Conservation (phyloP, 2,888 invertebrate genomes). For the Alviniconcha strummeri region DNA sequence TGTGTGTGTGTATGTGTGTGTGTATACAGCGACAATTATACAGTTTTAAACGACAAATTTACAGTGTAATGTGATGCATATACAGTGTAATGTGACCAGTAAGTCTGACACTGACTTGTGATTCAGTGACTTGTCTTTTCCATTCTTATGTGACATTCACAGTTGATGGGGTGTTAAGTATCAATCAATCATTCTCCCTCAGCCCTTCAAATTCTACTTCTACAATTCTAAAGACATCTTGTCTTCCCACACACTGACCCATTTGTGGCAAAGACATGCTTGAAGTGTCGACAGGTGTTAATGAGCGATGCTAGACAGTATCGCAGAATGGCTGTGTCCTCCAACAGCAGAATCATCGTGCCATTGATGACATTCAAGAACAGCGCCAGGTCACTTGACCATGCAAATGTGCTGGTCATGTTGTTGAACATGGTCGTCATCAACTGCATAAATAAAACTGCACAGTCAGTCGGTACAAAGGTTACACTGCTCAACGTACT, state of each 20-base stretch:
- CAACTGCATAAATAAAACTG: conserved; percentile 74
- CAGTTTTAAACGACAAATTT: too few relatives aligned
- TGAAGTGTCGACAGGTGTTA: conserved; percentile 92
- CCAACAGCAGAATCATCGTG: conserved; percentile 95
- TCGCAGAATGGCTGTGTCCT: conserved; percentile 95
- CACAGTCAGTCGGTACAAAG: background rate
- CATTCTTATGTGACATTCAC: too few relatives aligned
- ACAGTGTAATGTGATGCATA: too few relatives aligned
- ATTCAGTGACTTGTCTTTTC: too few relatives aligned
- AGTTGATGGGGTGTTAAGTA: too few relatives aligned
- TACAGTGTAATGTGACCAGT: too few relatives aligned
- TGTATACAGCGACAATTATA: too few relatives aligned
- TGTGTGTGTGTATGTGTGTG: too few relatives aligned
- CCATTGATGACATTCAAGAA: conserved; percentile 98
- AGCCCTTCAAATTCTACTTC: too few relatives aligned
- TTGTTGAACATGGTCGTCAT: conserved; percentile 98
- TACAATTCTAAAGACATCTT: too few relatives aligned
- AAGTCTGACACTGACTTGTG: too few relatives aligned
- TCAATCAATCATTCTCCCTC: too few relatives aligned
- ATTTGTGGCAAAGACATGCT: conserved; percentile 98
- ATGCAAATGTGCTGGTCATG: conserved; percentile 97
- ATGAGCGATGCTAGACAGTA: conserved; percentile 98
- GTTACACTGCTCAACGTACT: background rate
- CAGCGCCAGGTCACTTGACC: conserved; percentile 96
- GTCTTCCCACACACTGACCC: conserved; percentile 78